Base-by-base conservation (phyloP, 2,888 invertebrate genomes). In the Macroteleia sp. region DNA sequence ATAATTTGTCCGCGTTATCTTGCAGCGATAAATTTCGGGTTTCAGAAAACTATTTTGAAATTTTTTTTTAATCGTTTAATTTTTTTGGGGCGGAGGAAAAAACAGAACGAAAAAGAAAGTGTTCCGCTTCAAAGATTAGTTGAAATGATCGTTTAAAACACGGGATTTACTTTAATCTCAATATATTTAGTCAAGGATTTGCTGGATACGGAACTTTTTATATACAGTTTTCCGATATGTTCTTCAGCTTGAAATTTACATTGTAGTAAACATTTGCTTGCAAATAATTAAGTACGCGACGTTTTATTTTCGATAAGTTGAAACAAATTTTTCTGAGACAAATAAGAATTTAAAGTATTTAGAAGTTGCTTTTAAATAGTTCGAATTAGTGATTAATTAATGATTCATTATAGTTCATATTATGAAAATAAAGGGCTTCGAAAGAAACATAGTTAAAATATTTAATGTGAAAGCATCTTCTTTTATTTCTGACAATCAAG, bases 101-200 rank as follows among this genome's bases (percentile, higher is more conserved):
- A 1, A 8, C 14, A 14, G 14, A 36, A 3, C 36, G 19, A 50
- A 16, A 50, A 32, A 32, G n/a, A 19, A n/a, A n/a, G n/a, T n/a
- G n/a, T 36, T 16, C 2, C 5, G 32, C 17, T 50, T 32, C 34
- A 19, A 34, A 61, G 59, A 64, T 52, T 20, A 30, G 39, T 42
- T 16, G n/a, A 39, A 52, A 16, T 42, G 42, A 41, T 32, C 64
- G 22, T 64, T 39, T 42, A 64, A 42, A 52, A 17, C 17, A 16
- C 28, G 6, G 52, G 64, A 64, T 52, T 64, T 52, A 30, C 16
- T 42, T 30, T 52, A 64, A 64, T 64, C 52, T 64, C 50, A 17
- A 59, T 59, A 44, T 44, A 59, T 59, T 46, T 59, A 44, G 17
- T 30, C 32, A 34, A 19, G n/a, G 44, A 44, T 59, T 59, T 46